Evolutionary conservation across 2,113 vertebrate species (phyloP).

Genomic region (Dissostichus mawsoni): DNA sequence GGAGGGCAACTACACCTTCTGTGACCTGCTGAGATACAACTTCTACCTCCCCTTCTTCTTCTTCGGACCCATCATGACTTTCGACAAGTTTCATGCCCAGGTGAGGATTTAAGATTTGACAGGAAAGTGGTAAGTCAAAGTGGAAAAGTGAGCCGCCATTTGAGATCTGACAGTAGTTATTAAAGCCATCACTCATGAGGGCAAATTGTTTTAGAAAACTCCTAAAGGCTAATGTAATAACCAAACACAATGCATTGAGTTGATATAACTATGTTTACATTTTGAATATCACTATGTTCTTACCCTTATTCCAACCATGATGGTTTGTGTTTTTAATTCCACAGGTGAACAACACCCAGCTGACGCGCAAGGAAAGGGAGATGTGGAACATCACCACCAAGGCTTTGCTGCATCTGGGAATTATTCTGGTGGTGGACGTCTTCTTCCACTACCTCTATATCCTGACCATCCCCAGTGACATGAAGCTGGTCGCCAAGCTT

Average conservation of each 20-base stretch:
- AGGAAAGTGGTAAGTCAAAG: background rate
- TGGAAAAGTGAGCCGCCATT: background rate
- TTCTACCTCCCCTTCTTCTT: conserved; percentile 99
- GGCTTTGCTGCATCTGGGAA: conserved; percentile 86
- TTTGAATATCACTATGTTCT: too few species aligned
- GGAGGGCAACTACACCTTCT: conserved; percentile 89
- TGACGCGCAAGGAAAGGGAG: conserved; percentile 89
- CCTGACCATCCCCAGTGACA: conserved; percentile 93
- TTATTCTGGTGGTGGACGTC: conserved; percentile 89
- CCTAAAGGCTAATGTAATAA: background rate
- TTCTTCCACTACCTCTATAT: conserved; percentile 99
- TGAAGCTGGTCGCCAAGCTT: conserved; percentile 90
- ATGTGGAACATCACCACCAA: conserved; percentile 90
- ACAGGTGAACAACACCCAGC: conserved; percentile 87
- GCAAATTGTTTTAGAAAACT: background rate
- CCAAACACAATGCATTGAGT: too few species aligned
- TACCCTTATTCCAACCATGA: too few species aligned
- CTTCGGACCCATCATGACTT: conserved; percentile 97
- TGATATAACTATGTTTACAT: too few species aligned
- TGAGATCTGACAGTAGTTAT: conserved; percentile 5
- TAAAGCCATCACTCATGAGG: background rate
- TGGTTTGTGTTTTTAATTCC: background rate
- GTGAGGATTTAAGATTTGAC: conserved; percentile 71
- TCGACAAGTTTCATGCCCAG: conserved; percentile 92
- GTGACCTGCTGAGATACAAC: conserved; percentile 96